These are phyloP conservation scores for Diabrotica virgifera DNA, from an alignment of 1,140 invertebrate species.

Conservation along the genomic window DNA sequence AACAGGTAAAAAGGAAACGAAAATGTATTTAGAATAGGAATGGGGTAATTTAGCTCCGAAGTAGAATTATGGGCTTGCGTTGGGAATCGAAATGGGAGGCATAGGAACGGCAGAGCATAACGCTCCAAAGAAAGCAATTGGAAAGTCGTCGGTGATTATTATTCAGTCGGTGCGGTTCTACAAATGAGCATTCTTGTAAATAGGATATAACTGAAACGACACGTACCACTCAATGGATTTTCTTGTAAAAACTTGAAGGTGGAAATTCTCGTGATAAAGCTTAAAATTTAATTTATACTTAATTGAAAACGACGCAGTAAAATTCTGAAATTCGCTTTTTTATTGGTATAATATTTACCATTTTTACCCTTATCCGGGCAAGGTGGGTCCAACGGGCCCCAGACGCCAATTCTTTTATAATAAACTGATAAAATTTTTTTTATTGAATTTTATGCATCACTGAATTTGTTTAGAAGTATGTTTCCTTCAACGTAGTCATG, in stretches of 20 bases:
- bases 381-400: too few relatives aligned
- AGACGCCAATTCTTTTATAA: too few relatives aligned
- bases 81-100: background rate
- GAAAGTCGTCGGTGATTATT: background rate
- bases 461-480: too few relatives aligned
- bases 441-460: too few relatives aligned
- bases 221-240: background rate
- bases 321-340: background rate
- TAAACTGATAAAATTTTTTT: too few relatives aligned
- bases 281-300: background rate
- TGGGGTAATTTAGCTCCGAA: background rate
- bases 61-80: background rate
- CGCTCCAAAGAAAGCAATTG: background rate
- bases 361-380: too few relatives aligned
- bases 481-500: too few relatives aligned
- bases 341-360: too few relatives aligned
- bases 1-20: background rate
- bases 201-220: constrained; percentile 2
- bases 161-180: background rate
- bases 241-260: background rate
- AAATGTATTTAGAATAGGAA: background rate
- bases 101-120: background rate
- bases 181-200: constrained; percentile 2
- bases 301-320: background rate
- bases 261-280: background rate